Evolutionary conservation across 2,888 invertebrate species (phyloP).

Genomic region (Peribatodes rhomboidaria): DNA sequence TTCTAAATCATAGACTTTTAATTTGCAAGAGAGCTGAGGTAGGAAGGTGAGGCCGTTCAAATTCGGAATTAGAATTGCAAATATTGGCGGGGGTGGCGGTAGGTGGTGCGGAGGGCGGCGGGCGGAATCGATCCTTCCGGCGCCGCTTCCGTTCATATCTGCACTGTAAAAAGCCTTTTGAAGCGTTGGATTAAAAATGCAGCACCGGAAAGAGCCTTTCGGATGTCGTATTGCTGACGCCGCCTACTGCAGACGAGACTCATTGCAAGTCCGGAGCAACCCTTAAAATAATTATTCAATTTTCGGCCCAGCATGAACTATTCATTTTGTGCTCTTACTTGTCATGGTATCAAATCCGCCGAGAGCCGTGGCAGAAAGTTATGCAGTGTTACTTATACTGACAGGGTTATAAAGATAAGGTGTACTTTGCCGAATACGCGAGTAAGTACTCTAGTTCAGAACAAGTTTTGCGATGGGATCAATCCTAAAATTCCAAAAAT

Average conservation of each 20-base stretch:
- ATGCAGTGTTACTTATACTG: no score
- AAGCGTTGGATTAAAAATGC: conserved; percentile 68
- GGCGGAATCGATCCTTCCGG: conserved; percentile 74
- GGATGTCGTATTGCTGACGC: conserved; percentile 58
- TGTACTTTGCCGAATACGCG: no score
- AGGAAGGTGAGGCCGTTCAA: conserved; percentile 15
- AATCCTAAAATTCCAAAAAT: no score
- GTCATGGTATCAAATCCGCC: no score
- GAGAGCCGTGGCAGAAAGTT: no score
- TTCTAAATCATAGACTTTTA: conserved; percentile 21
- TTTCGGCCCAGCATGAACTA: not conserved
- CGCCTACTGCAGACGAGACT: conserved; percentile 44
- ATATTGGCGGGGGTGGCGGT: conserved; percentile 43
- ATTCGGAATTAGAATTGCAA: conserved; percentile 51
- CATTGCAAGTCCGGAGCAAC: not conserved
- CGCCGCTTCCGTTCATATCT: conserved; percentile 58
- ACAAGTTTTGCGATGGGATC: no score
- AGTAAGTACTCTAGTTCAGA: no score
- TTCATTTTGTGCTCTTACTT: not conserved
- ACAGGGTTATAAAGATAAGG: no score
- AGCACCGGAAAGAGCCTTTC: conserved; percentile 62
- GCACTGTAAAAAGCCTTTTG: conserved; percentile 58
- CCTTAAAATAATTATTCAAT: not conserved
- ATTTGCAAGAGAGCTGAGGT: conserved; percentile 17
- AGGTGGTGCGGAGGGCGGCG: conserved; percentile 44